A percentile compares a stretch with the other conserved stretches of the same genome.
Conservation (phyloP, 2,797 vertebrate genomes). For the Salarias fasciatus region DNA sequence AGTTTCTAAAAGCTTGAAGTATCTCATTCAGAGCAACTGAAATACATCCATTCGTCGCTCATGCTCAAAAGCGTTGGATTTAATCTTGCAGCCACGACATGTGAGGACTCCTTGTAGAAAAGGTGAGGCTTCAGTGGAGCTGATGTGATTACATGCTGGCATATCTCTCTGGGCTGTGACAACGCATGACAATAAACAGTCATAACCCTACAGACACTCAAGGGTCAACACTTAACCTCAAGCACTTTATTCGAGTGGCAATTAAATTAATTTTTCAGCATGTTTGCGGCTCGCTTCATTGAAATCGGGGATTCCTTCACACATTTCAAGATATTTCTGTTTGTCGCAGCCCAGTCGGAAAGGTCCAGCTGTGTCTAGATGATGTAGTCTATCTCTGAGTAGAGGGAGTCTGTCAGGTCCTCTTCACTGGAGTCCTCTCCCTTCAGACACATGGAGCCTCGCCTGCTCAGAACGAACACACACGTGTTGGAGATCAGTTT, state of each 20-base stretch:
- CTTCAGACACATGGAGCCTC: conserved; percentile 82
- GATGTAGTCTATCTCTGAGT: conserved; percentile 84
- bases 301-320: too few species aligned
- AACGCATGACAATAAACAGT: too few species aligned
- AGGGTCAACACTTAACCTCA: too few species aligned
- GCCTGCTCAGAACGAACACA: conserved; percentile 61
- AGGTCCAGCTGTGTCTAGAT: conserved; percentile 53
- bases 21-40: neutral
- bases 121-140: conserved; percentile 16
- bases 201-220: too few species aligned
- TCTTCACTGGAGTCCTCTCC: conserved; percentile 79
- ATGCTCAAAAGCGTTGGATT: conserved; percentile 42
- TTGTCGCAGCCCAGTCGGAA: too few species aligned
- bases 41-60: conserved; percentile 17
- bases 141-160: neutral
- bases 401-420: conserved; percentile 75
- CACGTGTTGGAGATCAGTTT: too few species aligned
- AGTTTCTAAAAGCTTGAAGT: conserved; percentile 10
- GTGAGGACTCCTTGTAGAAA: conserved; percentile 13
- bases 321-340: too few species aligned
- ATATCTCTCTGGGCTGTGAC: too few species aligned
- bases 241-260: too few species aligned
- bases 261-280: too few species aligned
- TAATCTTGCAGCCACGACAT: conserved; percentile 40
- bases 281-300: too few species aligned